These are phyloP conservation scores for Microctonus hyperodae DNA, from an alignment of 2,888 invertebrate genomes.

Conservation along the genomic window DNA sequence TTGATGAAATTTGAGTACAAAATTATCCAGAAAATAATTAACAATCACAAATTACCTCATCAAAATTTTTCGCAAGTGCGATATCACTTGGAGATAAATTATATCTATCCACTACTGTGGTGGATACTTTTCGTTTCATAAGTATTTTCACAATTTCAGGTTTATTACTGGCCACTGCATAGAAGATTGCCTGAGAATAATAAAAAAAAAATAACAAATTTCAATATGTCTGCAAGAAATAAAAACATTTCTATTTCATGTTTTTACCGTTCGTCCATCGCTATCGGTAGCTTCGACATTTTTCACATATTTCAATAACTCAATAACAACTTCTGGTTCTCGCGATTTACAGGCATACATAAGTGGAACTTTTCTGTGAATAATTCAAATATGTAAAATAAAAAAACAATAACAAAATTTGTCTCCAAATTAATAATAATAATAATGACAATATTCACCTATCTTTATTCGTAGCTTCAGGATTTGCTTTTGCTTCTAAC, in stretches of 20 bases:
- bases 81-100: slow-evolving; percentile 66
- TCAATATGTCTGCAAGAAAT: too few relatives aligned
- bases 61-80: slow-evolving; percentile 66
- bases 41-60: slow-evolving; percentile 56
- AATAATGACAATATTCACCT: slow-evolving; percentile 44
- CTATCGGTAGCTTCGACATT: slow-evolving; percentile 69
- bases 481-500: slow-evolving; percentile 65
- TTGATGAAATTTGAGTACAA: neutral
- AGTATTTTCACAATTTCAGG: slow-evolving; percentile 67
- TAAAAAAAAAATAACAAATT: neutral
- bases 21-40: neutral
- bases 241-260: neutral
- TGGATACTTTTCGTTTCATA: slow-evolving; percentile 65
- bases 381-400: too few relatives aligned
- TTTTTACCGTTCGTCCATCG: slow-evolving; percentile 71
- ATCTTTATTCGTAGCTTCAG: slow-evolving; percentile 66
- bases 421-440: slow-evolving; percentile 16
- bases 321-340: slow-evolving; percentile 65
- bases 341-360: slow-evolving; percentile 71
- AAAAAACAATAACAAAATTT: slow-evolving; percentile 1
- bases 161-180: slow-evolving; percentile 69
- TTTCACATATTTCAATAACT: slow-evolving; percentile 66
- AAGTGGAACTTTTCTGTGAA: slow-evolving; percentile 69
- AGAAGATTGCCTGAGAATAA: slow-evolving; percentile 67
- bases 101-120: slow-evolving; percentile 65